Conservation (phyloP, 2,888 invertebrate species). For the Elmis aenea region DNA sequence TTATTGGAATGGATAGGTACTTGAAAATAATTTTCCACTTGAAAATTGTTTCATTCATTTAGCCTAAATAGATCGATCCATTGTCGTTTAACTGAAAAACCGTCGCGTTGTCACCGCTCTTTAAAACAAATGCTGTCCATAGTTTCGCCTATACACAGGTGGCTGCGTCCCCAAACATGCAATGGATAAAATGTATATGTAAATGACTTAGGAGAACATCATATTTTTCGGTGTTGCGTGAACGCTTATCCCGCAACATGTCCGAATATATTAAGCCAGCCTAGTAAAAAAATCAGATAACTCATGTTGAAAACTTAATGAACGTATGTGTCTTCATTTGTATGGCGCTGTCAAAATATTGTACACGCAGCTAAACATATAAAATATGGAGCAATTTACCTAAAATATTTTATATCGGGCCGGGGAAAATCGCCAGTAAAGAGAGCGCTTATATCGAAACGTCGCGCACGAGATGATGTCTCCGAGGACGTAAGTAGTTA, state of each 20-base stretch:
- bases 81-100: too few relatives aligned
- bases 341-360: constrained; percentile 20
- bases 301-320: constrained; percentile 28
- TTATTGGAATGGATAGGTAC: too few relatives aligned
- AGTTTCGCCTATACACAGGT: too few relatives aligned
- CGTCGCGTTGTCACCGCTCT: too few relatives aligned
- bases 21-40: too few relatives aligned
- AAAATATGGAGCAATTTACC: constrained; percentile 18
- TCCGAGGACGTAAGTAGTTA: constrained; percentile 22
- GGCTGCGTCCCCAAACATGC: too few relatives aligned
- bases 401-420: constrained; percentile 20
- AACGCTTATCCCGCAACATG: constrained; percentile 10
- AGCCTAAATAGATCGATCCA: too few relatives aligned
- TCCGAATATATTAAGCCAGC: constrained; percentile 18
- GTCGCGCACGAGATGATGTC: constrained; percentile 24
- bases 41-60: too few relatives aligned
- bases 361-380: constrained; percentile 14
- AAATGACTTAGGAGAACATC: constrained; percentile 4
- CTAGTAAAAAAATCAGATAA: constrained; percentile 26
- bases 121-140: too few relatives aligned
- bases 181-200: too few relatives aligned
- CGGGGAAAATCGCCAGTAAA: constrained; percentile 32
- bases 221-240: constrained; percentile 10
- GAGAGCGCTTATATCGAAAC: constrained; percentile 28
- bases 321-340: constrained; percentile 27